These are phyloP conservation scores for Chionis minor DNA, from an alignment of 2,113 vertebrate genomes.

Conservation along the genomic window DNA sequence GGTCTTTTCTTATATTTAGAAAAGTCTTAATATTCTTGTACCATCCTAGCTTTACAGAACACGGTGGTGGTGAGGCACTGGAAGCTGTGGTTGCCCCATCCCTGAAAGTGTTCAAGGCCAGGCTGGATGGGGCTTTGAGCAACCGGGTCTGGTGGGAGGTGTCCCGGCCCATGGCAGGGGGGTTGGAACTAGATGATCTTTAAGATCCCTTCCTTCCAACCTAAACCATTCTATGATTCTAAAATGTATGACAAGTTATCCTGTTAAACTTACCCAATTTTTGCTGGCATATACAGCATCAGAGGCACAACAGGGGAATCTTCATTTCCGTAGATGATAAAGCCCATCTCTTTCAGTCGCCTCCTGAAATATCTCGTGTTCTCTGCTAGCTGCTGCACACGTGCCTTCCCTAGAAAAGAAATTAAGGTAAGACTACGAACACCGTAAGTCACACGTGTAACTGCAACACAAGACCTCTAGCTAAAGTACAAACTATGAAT, in stretches of 20 bases:
- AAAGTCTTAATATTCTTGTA: not conserved
- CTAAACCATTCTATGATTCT: no score
- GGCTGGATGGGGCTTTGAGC: no score
- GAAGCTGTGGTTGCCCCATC: no score
- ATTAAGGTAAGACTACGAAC: not conserved
- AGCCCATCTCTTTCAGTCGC: constrained; percentile 88
- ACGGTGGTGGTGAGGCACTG: not conserved
- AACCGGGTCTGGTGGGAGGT: no score
- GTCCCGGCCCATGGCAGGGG: no score
- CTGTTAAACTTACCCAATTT: constrained; percentile 84
- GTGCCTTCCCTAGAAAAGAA: constrained; percentile 78
- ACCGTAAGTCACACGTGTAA: fast-evolving
- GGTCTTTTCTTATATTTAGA: not conserved
- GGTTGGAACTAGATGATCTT: no score
- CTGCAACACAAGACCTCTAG: not conserved
- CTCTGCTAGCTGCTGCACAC: constrained; percentile 87
- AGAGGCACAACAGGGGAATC: constrained; percentile 94
- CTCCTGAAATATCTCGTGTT: constrained; percentile 93
- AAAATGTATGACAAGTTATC: not conserved
- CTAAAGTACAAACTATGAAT: not conserved
- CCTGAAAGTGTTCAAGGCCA: no score
- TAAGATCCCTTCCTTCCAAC: no score
- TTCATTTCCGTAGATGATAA: constrained; percentile 96
- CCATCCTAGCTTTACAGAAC: not conserved
- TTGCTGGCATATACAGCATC: constrained; percentile 98